Conservation (phyloP, 64 coral and sea anemone genomes). For the Exaiptasia diaphana region DNA sequence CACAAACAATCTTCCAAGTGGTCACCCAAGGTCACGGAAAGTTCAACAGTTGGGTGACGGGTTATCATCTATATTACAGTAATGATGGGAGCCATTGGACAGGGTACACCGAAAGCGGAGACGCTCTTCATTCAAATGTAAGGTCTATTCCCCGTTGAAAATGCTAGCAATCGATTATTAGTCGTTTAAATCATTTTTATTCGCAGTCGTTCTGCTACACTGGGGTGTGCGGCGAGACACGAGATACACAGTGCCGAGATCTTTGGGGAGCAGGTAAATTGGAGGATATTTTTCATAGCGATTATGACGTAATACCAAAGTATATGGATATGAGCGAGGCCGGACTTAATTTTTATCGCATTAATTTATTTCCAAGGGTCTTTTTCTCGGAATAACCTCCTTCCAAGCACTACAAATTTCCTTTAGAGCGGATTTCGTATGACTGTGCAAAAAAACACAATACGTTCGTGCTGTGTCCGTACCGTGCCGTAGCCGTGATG, state of each 20-base stretch:
- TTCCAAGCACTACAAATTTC: too few relatives aligned
- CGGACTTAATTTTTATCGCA: too few relatives aligned
- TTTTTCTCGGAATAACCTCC: too few relatives aligned
- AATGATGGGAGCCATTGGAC: slow-evolving; percentile 15
- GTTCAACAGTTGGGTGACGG: slow-evolving; percentile 10
- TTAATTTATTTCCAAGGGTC: too few relatives aligned
- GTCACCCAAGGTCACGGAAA: not conserved
- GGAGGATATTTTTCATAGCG: not conserved
- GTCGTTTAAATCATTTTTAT: not conserved
- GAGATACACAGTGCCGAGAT: slow-evolving; percentile 56
- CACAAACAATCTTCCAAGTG: not conserved
- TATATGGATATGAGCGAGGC: too few relatives aligned
- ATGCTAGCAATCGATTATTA: too few relatives aligned
- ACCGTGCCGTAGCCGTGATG: too few relatives aligned
- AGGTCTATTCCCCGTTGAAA: too few relatives aligned
- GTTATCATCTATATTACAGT: slow-evolving; percentile 14
- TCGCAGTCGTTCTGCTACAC: slow-evolving; percentile 40
- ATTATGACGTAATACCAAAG: too few relatives aligned
- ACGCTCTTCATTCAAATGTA: not conserved
- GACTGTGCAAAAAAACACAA: too few relatives aligned
- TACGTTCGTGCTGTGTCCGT: too few relatives aligned
- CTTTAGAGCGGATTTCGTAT: too few relatives aligned
- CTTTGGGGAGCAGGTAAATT: slow-evolving; percentile 54
- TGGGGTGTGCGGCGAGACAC: slow-evolving; percentile 34
- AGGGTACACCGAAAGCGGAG: not conserved